A percentile compares a stretch with the other conserved stretches of the same genome.
Evolutionary conservation across 2,797 vertebrate species (phyloP).

Genomic region (Menidia menidia): DNA sequence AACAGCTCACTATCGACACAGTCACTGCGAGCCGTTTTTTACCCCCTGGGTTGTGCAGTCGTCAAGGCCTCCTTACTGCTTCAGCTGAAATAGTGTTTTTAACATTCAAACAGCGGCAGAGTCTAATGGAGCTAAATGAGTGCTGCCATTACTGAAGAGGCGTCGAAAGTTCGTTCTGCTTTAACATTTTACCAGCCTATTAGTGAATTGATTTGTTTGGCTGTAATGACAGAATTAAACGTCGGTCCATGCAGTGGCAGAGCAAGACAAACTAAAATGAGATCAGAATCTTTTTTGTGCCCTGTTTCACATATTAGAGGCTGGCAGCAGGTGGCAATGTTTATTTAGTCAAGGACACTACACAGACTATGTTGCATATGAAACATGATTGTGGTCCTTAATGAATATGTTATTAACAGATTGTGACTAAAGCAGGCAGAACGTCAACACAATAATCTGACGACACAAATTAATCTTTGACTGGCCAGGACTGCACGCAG

Average conservation of each 20-base stretch:
- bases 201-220: conserved; percentile 21
- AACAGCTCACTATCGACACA: conserved; percentile 30
- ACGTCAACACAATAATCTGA: no score
- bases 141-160: conserved; percentile 37
- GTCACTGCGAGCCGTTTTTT: conserved; percentile 48
- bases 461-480: background rate
- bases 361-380: conserved; percentile 15
- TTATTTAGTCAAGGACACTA: conserved; percentile 68
- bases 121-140: conserved; percentile 27
- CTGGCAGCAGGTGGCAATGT: conserved; percentile 79
- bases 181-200: conserved; percentile 39
- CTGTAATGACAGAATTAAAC: conserved; percentile 33
- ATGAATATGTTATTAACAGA: conserved; percentile 7
- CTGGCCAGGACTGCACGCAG: background rate
- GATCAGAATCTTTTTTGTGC: conserved; percentile 29
- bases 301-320: conserved; percentile 57
- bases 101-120: conserved; percentile 37
- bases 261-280: conserved; percentile 7
- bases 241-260: conserved; percentile 27
- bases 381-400: conserved; percentile 3
- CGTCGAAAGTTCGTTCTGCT: conserved; percentile 2
- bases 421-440: background rate
- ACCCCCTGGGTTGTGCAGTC: conserved; percentile 24
- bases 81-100: conserved; percentile 18
- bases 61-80: conserved; percentile 24